Evolutionary conservation across 2,113 vertebrate species (phyloP).

Genomic region (Antechinus flavipes): DNA sequence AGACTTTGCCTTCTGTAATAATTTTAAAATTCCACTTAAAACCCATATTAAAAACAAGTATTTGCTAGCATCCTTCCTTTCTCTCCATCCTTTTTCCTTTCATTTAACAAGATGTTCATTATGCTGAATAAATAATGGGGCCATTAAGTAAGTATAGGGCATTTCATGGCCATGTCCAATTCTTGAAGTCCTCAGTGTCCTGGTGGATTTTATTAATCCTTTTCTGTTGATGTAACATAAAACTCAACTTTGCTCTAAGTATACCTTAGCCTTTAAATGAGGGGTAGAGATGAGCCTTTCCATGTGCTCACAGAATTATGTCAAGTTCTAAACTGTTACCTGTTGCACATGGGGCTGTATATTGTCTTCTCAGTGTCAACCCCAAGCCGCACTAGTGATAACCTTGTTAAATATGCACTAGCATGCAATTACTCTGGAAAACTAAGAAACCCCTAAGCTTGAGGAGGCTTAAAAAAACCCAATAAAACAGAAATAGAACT

Average conservation of each 20-base stretch:
- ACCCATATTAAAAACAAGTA: neutral
- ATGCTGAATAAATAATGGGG: conserved; percentile 19
- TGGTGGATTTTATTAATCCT: neutral
- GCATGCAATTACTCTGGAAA: conserved; percentile 74
- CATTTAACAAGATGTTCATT: neutral
- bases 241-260: conserved; percentile 39
- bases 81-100: neutral
- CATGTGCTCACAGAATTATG: conserved; percentile 37
- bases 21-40: neutral
- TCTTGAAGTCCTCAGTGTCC: conserved; percentile 15
- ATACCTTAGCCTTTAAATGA: neutral
- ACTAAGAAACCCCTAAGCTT: conserved; percentile 65
- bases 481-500: conserved; percentile 70
- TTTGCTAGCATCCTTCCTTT: neutral
- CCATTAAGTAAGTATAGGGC: conserved; percentile 35
- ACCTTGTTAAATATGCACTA: conserved; percentile 82
- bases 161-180: neutral
- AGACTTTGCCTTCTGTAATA: neutral
- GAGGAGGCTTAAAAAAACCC: conserved; percentile 70
- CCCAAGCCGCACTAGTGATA: conserved; percentile 79
- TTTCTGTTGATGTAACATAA: neutral
- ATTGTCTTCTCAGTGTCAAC: conserved; percentile 68
- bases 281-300: neutral
- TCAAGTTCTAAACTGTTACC: conserved; percentile 32
- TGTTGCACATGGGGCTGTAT: conserved; percentile 37